These are phyloP conservation scores for Sterrhoptilus dennistouni DNA, from an alignment of 2,113 vertebrate species.

Conservation along the genomic window DNA sequence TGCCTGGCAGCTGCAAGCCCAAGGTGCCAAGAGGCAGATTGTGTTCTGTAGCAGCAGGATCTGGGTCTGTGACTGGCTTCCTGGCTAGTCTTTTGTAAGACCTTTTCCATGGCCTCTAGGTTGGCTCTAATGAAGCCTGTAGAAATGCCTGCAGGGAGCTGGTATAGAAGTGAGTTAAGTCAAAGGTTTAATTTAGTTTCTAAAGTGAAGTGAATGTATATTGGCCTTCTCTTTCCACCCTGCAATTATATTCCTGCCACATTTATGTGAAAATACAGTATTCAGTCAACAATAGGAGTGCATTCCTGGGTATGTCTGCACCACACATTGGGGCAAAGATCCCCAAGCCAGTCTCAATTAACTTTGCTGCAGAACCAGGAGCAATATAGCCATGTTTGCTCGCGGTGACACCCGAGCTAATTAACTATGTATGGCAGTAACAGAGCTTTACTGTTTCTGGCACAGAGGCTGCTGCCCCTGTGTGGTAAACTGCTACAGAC, in stretches of 20 bases:
- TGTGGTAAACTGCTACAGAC: constrained; percentile 12
- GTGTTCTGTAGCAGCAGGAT: constrained; percentile 20
- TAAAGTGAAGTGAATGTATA: constrained; percentile 50
- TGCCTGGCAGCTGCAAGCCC: constrained; percentile 70
- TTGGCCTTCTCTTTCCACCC: constrained; percentile 46
- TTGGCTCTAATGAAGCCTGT: constrained; percentile 50
- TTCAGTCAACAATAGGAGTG: constrained; percentile 28
- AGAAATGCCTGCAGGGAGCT: constrained; percentile 63
- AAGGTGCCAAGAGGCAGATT: constrained; percentile 70
- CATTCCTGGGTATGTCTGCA: constrained; percentile 53
- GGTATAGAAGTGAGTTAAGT: constrained; percentile 47
- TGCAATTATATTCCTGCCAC: constrained; percentile 49
- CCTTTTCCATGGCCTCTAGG: constrained; percentile 60
- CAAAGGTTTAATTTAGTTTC: not conserved
- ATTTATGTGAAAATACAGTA: constrained; percentile 62
- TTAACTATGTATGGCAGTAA: constrained; percentile 48
- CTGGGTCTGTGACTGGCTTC: constrained; percentile 50
- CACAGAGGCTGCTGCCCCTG: not conserved
- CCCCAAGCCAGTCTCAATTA: constrained; percentile 55
- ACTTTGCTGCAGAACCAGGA: constrained; percentile 26
- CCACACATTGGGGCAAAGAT: constrained; percentile 32
- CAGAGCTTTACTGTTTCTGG: constrained; percentile 52
- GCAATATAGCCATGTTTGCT: constrained; percentile 39
- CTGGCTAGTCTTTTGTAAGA: constrained; percentile 56
- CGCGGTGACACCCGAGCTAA: constrained; percentile 40